Conservation (phyloP, 1,140 invertebrate genomes). For the Proctacanthus coquilletti region DNA sequence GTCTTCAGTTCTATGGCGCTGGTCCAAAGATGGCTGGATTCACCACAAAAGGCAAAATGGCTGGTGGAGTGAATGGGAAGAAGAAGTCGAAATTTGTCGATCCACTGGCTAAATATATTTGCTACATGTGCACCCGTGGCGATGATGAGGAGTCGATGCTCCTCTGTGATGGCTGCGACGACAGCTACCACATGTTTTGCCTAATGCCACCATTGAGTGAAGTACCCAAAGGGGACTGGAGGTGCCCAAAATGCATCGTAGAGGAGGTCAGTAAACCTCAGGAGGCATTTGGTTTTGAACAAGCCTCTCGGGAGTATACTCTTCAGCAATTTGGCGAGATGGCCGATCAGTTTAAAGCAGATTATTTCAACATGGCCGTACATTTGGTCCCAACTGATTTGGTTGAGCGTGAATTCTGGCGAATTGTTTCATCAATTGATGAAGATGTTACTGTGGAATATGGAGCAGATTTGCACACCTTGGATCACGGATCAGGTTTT, state of each 20-base stretch:
- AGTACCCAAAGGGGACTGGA: conserved; percentile 90
- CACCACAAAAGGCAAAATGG: not conserved
- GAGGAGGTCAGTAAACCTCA: conserved; percentile 86
- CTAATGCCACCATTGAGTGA: conserved; percentile 82
- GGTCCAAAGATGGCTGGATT: not conserved
- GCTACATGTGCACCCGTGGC: conserved; percentile 80
- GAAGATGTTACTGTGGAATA: conserved; percentile 97
- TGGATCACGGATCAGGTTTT: conserved; percentile 97
- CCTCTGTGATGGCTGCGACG: conserved; percentile 91
- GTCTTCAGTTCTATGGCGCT: no score
- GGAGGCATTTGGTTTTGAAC: conserved; percentile 96
- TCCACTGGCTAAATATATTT: conserved; percentile 80
- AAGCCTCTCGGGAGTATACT: conserved; percentile 85
- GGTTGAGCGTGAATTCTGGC: conserved; percentile 97
- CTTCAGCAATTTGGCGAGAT: conserved; percentile 95
- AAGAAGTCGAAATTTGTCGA: conserved; percentile 21
- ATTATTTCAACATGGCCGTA: conserved; percentile 95
- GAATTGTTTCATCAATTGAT: conserved; percentile 90
- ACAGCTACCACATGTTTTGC: conserved; percentile 96
- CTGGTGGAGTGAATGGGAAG: no score
- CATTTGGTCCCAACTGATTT: conserved; percentile 72
- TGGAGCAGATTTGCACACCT: conserved; percentile 95
- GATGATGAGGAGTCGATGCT: conserved; percentile 92
- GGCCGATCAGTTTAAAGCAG: conserved; percentile 98
- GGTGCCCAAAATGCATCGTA: conserved; percentile 83